Evolutionary conservation across 2,888 invertebrate genomes (phyloP).

Genomic region (Biston betularia): DNA sequence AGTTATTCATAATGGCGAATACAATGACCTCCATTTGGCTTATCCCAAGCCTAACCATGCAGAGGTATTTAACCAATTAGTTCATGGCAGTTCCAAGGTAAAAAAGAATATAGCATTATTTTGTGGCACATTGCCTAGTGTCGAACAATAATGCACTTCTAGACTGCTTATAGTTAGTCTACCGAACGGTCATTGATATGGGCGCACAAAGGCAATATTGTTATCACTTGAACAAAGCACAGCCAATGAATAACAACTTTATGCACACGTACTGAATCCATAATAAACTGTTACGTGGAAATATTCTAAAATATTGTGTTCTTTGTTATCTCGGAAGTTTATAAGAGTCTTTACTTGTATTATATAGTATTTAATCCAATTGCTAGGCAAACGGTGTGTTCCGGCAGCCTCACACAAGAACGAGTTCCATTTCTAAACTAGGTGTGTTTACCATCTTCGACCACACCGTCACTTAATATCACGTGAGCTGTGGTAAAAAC

Average conservation of each 20-base stretch:
- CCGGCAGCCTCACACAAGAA: no score
- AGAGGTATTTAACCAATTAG: no score
- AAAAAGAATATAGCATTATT: not conserved
- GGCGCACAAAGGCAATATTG: slow-evolving; percentile 1
- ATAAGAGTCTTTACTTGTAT: not conserved
- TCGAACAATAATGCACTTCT: not conserved
- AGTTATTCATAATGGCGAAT: no score
- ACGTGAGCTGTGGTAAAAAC: no score
- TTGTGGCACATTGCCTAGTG: not conserved
- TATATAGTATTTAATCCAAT: not conserved
- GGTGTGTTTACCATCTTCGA: no score
- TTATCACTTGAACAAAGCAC: slow-evolving; percentile 3
- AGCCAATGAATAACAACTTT: slow-evolving; percentile 5
- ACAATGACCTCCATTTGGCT: no score
- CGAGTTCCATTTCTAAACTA: no score
- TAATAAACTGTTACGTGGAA: slow-evolving; percentile 1
- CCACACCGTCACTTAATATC: no score
- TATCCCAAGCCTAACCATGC: no score
- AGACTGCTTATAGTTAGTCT: no score
- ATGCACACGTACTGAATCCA: not conserved
- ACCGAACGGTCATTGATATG: not conserved
- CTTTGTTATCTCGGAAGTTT: not conserved
- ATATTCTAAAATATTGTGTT: not conserved
- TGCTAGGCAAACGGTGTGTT: no score
- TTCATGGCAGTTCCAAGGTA: no score